Base-by-base conservation (phyloP, 2,888 invertebrate genomes). In the Ichneumoninae sp. region DNA sequence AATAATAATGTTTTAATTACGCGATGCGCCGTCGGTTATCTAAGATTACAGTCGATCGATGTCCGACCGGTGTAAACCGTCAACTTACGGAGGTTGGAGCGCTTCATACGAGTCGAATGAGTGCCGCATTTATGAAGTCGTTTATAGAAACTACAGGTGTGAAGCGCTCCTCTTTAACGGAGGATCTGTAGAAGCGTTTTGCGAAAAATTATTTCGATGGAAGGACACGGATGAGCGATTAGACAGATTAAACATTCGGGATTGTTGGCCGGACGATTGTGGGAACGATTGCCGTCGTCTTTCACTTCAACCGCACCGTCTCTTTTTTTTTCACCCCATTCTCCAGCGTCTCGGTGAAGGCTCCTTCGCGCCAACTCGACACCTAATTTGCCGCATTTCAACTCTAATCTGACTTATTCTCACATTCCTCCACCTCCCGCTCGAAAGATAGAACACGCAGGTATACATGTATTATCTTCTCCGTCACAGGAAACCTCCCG, bases 311-410 rank as follows among this genome's bases (percentile, higher is more conserved):
- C 77, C 60, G 60, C 77, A 30, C 54, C 79, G 40, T 62, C 74
- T 26, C 62, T 74, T 54, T 50, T 81, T 60, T 52, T 33, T 50
- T 60, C 72, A 66, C 26, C 30, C 52, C 5, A 79, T 78, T 66
- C 76, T 44, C 52, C 16, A 44, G 40, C 10, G 57, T 8, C 70
- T 30, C 10, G 75, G 47, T 30, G 72, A 70, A 65, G 57, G 66
- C 54, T 19, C 44, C 44, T 80, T 30, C 44, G 50, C 82, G 30
- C 77, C 75, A 85, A 83, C 78, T 88, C 88, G 90, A 86, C 80
- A 90, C 87, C 90, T 89, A 90, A 90, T 90, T 90, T 90, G 88
- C 90, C 90, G 90, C 90, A 88, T 89, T 89, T 89, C 90, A 86
- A 87, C 89, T 87, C 87, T 89, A 89, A 90, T 90, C 88, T 87